Base-by-base conservation (phyloP, 1,140 invertebrate species). In the Drosophila kikkawai region DNA sequence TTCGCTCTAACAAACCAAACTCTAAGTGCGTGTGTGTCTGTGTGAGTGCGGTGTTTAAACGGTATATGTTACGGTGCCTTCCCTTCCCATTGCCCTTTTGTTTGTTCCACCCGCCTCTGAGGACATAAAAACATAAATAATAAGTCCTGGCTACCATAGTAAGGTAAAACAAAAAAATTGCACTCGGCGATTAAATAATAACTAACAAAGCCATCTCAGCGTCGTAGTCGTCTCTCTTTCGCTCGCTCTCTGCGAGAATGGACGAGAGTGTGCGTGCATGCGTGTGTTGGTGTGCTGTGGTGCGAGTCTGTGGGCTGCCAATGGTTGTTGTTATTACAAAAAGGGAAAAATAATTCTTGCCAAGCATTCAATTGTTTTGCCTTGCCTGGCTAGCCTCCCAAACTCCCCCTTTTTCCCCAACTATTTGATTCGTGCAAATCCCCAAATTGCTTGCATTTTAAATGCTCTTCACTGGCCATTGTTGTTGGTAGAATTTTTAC, bases 301-400 rank as follows among this genome's bases (percentile, higher is more conserved):
- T 65, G 34, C 53, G 67, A 57, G 53, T 67, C 48, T 53, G 41
- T 53, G 41, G 41, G 58, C 44, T 79, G 29, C 61, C 55, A 83
- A 77, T 80, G 63, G 67, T 78, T 84, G 56, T 79, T 85, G 70
- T 81, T 88, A 53, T 88, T 79, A 55, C 39, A 56, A 63, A 70
- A 77, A 37, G 32, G 7, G 51, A 48, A 69, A 79, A 82, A 39
- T 15, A 74, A 57, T 78, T 90, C 74, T 80, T 88, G 65, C 71
- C 75, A 87, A 83, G 70, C 70, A 82, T 83, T 79, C 39, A 39
- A 77, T 69, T 76, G 73, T 59, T 47, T 76, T 42, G 13, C 36
- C 15, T 32, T 19, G 11, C 34, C 12, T 36, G 51, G 17, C 12
- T 15, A 34, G 15, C 51, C 34, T 22, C n/a, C 41, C 39, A n/a